A percentile compares a stretch with the other conserved stretches of the same genome.
Evolutionary conservation across 2,888 invertebrate genomes (phyloP).

Genomic region (Ligdia adustata): DNA sequence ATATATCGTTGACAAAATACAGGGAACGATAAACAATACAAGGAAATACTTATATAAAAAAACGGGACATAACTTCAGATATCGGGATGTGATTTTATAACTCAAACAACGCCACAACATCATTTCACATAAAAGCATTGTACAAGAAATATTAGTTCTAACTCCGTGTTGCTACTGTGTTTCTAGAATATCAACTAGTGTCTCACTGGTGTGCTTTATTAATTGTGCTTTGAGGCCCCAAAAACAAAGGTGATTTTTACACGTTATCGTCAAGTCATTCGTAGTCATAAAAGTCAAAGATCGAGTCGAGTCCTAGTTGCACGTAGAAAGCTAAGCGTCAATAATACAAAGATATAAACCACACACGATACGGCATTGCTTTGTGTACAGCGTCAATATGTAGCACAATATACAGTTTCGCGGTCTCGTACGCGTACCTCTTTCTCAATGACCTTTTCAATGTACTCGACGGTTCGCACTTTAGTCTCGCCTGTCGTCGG

Average conservation of each 20-base stretch:
- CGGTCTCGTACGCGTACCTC: constrained; percentile 88
- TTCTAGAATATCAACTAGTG: constrained; percentile 30
- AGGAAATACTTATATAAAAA: constrained; percentile 41
- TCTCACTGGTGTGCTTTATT: constrained; percentile 34
- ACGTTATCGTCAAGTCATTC: constrained; percentile 29
- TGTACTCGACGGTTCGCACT: constrained; percentile 96
- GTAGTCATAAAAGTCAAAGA: constrained; percentile 31
- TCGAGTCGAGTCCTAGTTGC: constrained; percentile 48
- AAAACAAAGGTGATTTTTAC: constrained; percentile 34
- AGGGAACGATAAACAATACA: constrained; percentile 41
- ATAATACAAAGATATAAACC: constrained; percentile 65
- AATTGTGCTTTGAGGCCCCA: constrained; percentile 35
- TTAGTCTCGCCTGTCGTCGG: constrained; percentile 93
- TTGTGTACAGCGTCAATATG: constrained; percentile 74
- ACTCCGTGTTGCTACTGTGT: constrained; percentile 34
- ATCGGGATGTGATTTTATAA: constrained; percentile 32
- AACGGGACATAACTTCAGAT: constrained; percentile 25
- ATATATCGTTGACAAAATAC: constrained; percentile 56
- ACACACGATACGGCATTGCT: constrained; percentile 74
- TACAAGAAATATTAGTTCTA: constrained; percentile 26
- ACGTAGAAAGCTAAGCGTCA: constrained; percentile 77
- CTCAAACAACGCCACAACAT: constrained; percentile 4
- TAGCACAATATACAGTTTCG: constrained; percentile 73
- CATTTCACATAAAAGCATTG: constrained; percentile 32
- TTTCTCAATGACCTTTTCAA: constrained; percentile 97